Conservation (phyloP, 2,888 invertebrate species). For the Chymomyza procnemis region DNA sequence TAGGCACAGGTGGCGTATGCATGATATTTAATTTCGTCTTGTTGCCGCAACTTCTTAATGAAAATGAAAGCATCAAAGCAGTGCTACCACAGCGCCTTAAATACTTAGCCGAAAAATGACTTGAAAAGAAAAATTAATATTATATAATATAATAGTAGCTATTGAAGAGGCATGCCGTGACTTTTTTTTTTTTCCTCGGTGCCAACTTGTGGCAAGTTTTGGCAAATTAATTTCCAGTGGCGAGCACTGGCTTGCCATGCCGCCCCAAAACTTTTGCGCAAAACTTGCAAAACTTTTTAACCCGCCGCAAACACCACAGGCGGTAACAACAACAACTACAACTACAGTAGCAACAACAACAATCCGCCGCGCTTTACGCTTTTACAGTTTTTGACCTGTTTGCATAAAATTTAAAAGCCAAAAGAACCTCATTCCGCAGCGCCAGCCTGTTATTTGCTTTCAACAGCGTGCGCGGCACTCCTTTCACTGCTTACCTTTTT, state of each 20-base stretch:
- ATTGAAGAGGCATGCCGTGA: background rate
- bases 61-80: conserved; percentile 39
- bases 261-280: conserved; percentile 58
- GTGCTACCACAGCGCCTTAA: conserved; percentile 23
- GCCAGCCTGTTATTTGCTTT: conserved; percentile 58
- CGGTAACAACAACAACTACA: conserved; percentile 35
- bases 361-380: conserved; percentile 66
- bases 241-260: conserved; percentile 10
- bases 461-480: conserved; percentile 29
- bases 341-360: conserved; percentile 4
- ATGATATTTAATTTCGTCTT: conserved; percentile 59
- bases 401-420: conserved; percentile 65
- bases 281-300: conserved; percentile 67
- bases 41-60: conserved; percentile 58
- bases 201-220: conserved; percentile 68
- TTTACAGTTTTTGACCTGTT: conserved; percentile 72
- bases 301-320: conserved; percentile 69
- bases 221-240: conserved; percentile 70
- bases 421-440: conserved; percentile 9
- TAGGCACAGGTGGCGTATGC: conserved; percentile 39
- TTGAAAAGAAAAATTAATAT: background rate
- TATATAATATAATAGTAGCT: background rate
- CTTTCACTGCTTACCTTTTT: conserved; percentile 66
- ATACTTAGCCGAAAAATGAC: conserved; percentile 21
- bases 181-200: conserved; percentile 36